Conservation (phyloP, 2,888 invertebrate genomes). For the Pocota personata region DNA sequence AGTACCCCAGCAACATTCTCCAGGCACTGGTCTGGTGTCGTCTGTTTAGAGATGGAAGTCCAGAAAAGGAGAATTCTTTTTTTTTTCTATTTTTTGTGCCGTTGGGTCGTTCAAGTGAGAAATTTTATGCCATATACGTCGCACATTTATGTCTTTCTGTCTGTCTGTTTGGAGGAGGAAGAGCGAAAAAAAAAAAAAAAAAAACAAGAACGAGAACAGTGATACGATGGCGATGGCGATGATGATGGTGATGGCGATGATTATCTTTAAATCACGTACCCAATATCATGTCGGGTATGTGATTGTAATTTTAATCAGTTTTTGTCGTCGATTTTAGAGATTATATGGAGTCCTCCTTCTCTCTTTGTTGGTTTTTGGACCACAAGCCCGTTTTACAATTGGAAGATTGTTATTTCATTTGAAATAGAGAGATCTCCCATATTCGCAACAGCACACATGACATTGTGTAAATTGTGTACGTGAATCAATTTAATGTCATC, state of each 20-base stretch:
- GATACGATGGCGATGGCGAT: slow-evolving; percentile 18
- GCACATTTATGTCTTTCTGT: slow-evolving; percentile 72
- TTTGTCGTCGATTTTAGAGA: slow-evolving; percentile 58
- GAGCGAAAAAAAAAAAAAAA: background rate
- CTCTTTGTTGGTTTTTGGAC: background rate
- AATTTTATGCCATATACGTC: slow-evolving; percentile 74
- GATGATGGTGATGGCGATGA: slow-evolving; percentile 60
- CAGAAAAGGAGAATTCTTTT: background rate
- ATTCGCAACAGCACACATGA: slow-evolving; percentile 53
- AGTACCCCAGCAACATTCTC: slow-evolving; percentile 68
- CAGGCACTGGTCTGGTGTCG: background rate
- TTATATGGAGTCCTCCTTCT: background rate
- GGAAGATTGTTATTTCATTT: slow-evolving; percentile 64
- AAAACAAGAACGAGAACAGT: background rate
- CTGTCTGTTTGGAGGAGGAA: slow-evolving; percentile 42
- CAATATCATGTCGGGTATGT: slow-evolving; percentile 74
- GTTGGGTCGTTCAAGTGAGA: slow-evolving; percentile 61
- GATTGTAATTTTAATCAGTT: slow-evolving; percentile 74
- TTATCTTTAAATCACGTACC: slow-evolving; percentile 73
- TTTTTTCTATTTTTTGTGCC: background rate
- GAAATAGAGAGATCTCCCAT: slow-evolving; percentile 68
- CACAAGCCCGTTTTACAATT: background rate
- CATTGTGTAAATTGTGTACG: slow-evolving; percentile 68
- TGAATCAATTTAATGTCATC: slow-evolving; percentile 61
- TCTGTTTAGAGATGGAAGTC: background rate